phyloP scores from a whole-genome alignment of 2,113 vertebrate genomes.

The Ceuthmochares aereus region DNA sequence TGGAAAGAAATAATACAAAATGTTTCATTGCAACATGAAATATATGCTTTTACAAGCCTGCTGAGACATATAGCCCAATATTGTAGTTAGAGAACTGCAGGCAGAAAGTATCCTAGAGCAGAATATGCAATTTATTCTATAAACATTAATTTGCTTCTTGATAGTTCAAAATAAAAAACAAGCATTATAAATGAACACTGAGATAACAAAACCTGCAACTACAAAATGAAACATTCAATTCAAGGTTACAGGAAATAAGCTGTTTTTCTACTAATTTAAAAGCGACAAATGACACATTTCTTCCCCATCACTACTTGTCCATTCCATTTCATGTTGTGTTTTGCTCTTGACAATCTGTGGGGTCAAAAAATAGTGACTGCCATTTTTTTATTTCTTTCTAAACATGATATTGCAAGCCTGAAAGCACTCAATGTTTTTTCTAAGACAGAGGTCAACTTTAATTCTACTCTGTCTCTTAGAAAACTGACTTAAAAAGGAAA shows the following conservation, averaged over 20 bases:
- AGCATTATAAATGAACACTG: background rate
- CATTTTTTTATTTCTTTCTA: background rate
- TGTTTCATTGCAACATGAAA: background rate
- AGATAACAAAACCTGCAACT: constrained; percentile 4
- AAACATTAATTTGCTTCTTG: constrained; percentile 22
- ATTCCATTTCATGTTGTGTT: background rate
- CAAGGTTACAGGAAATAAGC: background rate
- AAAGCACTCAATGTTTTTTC: constrained; percentile 20
- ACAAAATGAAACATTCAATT: background rate
- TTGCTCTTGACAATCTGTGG: background rate
- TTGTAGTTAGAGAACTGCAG: background rate
- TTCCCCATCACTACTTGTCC: background rate
- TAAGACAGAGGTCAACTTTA: constrained; percentile 56
- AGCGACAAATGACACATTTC: background rate
- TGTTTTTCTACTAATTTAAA: background rate
- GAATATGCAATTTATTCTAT: background rate
- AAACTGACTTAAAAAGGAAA: constrained; percentile 46
- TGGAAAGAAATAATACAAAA: background rate
- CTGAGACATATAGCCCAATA: background rate
- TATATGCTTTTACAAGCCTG: background rate
- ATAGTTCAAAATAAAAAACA: constrained; percentile 15
- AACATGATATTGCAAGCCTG: constrained; percentile 31
- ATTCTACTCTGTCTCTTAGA: constrained; percentile 47
- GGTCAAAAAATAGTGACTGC: background rate
- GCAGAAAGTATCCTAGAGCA: constrained; percentile 12